Conservation (phyloP, 1,140 invertebrate genomes). For the Platyscapa corneri region DNA sequence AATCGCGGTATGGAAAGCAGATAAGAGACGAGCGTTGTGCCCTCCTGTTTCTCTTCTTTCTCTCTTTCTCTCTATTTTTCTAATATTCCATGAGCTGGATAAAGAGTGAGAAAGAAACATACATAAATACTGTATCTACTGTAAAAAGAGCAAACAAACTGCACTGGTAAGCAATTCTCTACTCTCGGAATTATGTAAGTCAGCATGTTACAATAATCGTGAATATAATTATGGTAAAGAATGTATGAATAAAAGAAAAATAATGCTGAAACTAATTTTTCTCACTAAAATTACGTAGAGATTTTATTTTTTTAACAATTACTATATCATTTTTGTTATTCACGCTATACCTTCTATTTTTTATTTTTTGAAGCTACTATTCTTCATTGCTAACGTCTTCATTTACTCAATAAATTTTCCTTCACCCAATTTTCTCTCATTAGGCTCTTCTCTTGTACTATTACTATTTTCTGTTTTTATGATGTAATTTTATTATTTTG, state of each 20-base stretch:
- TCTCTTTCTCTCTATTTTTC: background rate
- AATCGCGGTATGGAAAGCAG: slow-evolving; percentile 62
- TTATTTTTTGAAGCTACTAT: background rate
- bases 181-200: slow-evolving; percentile 56
- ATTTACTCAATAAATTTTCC: background rate
- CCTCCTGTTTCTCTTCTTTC: background rate
- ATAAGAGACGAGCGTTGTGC: slow-evolving; percentile 26
- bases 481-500: no score
- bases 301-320: slow-evolving; percentile 10
- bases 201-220: slow-evolving; percentile 62
- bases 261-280: slow-evolving; percentile 61
- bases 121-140: background rate
- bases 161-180: slow-evolving; percentile 41
- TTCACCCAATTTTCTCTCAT: background rate
- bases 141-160: slow-evolving; percentile 11
- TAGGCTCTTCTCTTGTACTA: no score
- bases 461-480: no score
- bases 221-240: slow-evolving; percentile 65
- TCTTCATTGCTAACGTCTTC: background rate
- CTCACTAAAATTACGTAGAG: slow-evolving; percentile 57
- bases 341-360: background rate
- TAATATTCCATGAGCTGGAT: no score
- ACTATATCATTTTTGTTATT: background rate
- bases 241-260: slow-evolving; percentile 61
- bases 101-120: background rate